Percentiles rank a stretch among this genome's conserved stretches.
Conservation (phyloP, 37 sponge, comb jelly and placozoan species). For the Beroe forskalii region DNA sequence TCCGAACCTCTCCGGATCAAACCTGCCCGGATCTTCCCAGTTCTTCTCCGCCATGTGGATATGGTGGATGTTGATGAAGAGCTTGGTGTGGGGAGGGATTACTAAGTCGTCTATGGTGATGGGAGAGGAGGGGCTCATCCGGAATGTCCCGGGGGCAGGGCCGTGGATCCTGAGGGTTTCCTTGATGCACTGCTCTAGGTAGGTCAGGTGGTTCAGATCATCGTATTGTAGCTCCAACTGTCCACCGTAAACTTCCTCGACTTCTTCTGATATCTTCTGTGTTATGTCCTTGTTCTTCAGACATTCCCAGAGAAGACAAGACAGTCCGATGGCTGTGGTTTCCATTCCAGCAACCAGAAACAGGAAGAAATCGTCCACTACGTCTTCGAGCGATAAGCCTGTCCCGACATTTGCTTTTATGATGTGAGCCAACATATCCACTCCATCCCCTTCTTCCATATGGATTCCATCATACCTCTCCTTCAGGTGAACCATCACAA, state of each 20-base stretch:
- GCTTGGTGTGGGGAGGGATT: not conserved
- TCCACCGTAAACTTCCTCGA: not conserved
- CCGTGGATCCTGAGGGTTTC: not conserved
- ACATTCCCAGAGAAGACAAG: not conserved
- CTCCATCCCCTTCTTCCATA: not conserved
- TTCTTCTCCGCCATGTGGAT: not conserved
- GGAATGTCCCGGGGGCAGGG: not conserved
- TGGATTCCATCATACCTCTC: not conserved
- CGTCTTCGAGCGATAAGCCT: not conserved
- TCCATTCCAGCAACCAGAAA: slow-evolving; percentile 40
- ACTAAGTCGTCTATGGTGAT: not conserved
- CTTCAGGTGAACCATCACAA: not conserved
- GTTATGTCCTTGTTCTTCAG: not conserved
- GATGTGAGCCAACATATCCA: not conserved
- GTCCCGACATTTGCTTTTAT: not conserved
- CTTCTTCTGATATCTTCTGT: not conserved
- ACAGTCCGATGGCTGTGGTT: not conserved
- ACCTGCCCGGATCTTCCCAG: not conserved
- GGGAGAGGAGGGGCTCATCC: not conserved
- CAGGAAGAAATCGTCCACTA: not conserved
- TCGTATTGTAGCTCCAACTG: not conserved
- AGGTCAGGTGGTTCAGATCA: slow-evolving; percentile 5
- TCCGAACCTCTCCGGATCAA: not conserved
- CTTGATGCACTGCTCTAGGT: slow-evolving; percentile 25
- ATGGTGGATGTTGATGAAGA: not conserved